phyloP scores from a whole-genome alignment of 2,888 invertebrate species.

The Gortyna flavago region DNA sequence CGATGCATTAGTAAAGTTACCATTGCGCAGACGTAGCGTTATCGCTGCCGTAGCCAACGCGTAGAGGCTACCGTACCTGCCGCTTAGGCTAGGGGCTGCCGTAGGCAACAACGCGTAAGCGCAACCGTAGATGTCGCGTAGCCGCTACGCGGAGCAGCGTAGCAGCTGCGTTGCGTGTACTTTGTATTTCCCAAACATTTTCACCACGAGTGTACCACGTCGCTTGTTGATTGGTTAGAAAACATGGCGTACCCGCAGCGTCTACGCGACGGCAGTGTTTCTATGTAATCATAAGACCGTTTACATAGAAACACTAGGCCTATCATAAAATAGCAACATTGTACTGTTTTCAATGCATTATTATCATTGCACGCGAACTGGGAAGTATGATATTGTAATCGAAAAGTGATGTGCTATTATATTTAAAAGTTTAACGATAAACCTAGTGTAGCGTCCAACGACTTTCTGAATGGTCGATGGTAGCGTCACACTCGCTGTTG shows the following conservation, averaged over 20 bases:
- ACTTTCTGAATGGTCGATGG: no score
- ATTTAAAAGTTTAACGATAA: constrained; percentile 50
- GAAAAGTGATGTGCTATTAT: constrained; percentile 52
- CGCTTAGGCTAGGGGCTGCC: no score
- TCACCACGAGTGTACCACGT: not conserved
- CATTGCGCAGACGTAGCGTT: not conserved
- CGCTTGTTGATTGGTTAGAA: not conserved
- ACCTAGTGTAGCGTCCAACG: constrained; percentile 60
- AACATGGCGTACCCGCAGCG: constrained; percentile 1
- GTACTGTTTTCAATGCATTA: constrained; percentile 33
- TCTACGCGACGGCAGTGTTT: constrained; percentile 16
- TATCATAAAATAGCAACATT: constrained; percentile 13
- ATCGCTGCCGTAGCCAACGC: not conserved
- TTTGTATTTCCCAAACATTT: constrained; percentile 11
- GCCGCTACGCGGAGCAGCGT: not conserved
- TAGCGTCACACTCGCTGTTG: constrained; percentile 68
- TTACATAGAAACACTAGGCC: constrained; percentile 3
- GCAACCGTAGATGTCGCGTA: not conserved
- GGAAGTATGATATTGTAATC: constrained; percentile 44
- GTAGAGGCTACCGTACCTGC: no score
- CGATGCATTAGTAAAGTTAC: not conserved
- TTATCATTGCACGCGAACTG: constrained; percentile 53
- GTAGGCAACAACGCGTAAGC: not conserved
- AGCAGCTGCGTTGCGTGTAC: not conserved
- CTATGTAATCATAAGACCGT: not conserved